These are phyloP conservation scores for Drosophila multiciliata DNA, from an alignment of 2,888 invertebrate genomes.

Conservation along the genomic window DNA sequence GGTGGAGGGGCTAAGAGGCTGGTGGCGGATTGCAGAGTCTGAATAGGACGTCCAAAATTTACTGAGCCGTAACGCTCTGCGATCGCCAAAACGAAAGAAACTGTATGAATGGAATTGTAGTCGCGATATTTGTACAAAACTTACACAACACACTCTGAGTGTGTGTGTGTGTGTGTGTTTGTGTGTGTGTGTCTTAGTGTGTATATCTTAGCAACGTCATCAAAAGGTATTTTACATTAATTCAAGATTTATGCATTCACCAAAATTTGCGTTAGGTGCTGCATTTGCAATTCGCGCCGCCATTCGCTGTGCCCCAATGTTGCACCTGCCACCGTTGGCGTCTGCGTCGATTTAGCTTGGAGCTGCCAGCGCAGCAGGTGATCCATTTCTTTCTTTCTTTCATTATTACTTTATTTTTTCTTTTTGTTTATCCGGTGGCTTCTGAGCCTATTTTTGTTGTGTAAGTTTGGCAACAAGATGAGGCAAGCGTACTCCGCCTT, in stretches of 20 bases:
- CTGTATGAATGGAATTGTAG: conserved; percentile 77
- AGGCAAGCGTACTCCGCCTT: conserved; percentile 33
- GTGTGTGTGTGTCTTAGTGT: conserved; percentile 27
- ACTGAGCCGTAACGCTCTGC: conserved; percentile 74
- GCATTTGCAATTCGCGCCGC: conserved; percentile 72
- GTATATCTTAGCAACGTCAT: conserved; percentile 73
- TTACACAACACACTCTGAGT: conserved; percentile 59
- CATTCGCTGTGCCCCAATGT: conserved; percentile 37
- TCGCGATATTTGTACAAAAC: conserved; percentile 46
- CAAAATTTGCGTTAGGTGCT: conserved; percentile 67
- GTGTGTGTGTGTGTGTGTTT: conserved; percentile 36
- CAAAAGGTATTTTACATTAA: conserved; percentile 82
- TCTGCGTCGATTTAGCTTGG: conserved; percentile 49
- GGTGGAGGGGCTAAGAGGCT: neutral
- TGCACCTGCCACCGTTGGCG: conserved; percentile 34
- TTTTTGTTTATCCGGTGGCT: conserved; percentile 66
- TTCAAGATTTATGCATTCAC: conserved; percentile 82
- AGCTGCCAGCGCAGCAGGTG: conserved; percentile 71
- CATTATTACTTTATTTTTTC: conserved; percentile 24
- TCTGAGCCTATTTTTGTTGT: conserved; percentile 54
- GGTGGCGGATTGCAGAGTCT: conserved; percentile 3
- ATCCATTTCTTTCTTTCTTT: conserved; percentile 69
- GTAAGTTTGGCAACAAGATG: conserved; percentile 69
- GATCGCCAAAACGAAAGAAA: conserved; percentile 70
- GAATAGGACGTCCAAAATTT: conserved; percentile 63